Conservation (phyloP, 2,797 vertebrate genomes). For the Megaceryle alcyon region DNA sequence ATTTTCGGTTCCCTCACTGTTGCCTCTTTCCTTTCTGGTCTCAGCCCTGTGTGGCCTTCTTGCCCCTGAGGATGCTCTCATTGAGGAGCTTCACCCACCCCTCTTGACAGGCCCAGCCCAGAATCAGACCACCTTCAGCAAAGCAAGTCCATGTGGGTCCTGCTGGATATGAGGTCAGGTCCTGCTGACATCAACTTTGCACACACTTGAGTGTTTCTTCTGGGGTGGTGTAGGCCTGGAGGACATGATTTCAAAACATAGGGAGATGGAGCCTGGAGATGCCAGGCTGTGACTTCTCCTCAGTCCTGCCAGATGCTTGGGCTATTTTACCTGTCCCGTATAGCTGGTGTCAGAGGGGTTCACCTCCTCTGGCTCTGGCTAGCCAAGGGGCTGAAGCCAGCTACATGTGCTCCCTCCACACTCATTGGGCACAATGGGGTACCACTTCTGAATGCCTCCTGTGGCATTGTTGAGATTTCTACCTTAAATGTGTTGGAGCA, state of each 20-base stretch:
- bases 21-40: background rate
- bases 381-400: background rate
- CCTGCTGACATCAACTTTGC: background rate
- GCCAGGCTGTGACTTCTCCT: background rate
- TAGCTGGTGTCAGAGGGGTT: background rate
- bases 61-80: background rate
- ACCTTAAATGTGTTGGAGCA: background rate
- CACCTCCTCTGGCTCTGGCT: background rate
- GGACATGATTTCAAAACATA: accelerated
- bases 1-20: background rate
- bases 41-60: background rate
- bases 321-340: background rate
- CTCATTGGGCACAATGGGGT: accelerated
- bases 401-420: background rate
- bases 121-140: background rate
- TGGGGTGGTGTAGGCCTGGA: background rate
- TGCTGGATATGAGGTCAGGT: accelerated
- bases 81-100: background rate
- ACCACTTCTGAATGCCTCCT: accelerated
- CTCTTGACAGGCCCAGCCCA: background rate
- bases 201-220: background rate
- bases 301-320: background rate
- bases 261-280: background rate
- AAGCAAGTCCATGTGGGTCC: accelerated
- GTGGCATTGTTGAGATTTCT: background rate